phyloP scores from a whole-genome alignment of 1,140 invertebrate genomes.

The Ostrea denselamellosa region DNA sequence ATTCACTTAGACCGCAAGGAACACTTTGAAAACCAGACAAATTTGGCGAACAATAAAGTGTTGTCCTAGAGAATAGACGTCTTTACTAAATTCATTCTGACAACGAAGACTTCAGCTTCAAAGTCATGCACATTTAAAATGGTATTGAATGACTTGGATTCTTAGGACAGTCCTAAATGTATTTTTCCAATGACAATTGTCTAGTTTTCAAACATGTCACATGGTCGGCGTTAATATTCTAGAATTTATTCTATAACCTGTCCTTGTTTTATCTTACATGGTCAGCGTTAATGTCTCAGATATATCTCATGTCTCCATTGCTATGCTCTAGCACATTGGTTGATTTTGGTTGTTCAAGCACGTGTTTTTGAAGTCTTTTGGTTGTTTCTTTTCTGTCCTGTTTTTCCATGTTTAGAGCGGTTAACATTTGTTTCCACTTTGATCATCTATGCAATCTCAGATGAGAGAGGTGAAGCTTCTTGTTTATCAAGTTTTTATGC shows the following conservation, averaged over 20 bases:
- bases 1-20: not conserved
- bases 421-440: not conserved
- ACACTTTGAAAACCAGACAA: not conserved
- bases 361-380: not conserved
- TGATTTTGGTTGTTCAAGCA: not conserved
- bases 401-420: not conserved
- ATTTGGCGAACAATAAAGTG: not conserved
- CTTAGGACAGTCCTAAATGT: not conserved
- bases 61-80: not conserved
- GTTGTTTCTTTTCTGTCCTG: conserved; percentile 5
- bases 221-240: not conserved
- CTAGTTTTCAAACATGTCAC: not conserved
- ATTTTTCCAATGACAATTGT: not conserved
- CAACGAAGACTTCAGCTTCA: no score
- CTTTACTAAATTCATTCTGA: not conserved
- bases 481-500: not conserved
- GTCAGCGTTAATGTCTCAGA: not conserved
- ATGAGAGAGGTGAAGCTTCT: not conserved
- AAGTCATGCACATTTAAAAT: no score
- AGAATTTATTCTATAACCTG: not conserved
- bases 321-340: conserved; percentile 25
- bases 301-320: conserved; percentile 10
- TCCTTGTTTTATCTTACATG: not conserved
- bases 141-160: not conserved
- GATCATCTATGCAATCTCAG: not conserved